These are phyloP conservation scores for Myiopsitta monachus DNA, from an alignment of 2,113 vertebrate genomes.

Conservation along the genomic window DNA sequence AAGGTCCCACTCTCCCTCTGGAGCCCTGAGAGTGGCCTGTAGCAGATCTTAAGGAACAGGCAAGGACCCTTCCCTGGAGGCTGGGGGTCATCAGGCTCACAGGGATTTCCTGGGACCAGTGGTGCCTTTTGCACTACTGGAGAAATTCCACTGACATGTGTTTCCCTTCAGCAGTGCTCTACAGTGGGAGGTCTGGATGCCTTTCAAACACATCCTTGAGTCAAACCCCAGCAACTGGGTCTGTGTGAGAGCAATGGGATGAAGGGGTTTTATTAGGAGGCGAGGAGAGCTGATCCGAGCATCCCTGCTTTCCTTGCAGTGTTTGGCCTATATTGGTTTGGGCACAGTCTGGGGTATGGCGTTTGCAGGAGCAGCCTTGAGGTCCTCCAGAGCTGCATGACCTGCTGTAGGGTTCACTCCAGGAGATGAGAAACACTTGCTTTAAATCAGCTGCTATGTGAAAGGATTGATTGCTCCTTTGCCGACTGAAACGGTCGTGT, in stretches of 20 bases:
- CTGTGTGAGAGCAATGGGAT: not conserved
- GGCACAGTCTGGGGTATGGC: not conserved
- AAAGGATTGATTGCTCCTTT: not conserved
- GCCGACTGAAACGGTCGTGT: not conserved
- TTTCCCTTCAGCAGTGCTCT: not conserved
- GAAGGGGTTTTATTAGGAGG: not conserved
- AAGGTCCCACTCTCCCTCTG: not conserved
- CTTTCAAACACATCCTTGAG: not conserved
- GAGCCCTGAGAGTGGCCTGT: not conserved
- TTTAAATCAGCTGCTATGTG: not conserved
- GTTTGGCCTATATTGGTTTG: not conserved
- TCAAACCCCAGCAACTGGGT: not conserved
- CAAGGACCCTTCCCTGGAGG: not conserved
- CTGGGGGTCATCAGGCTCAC: not conserved
- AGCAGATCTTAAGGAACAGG: not conserved
- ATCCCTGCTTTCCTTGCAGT: not conserved
- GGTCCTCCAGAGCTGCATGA: not conserved
- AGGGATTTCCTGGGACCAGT: not conserved
- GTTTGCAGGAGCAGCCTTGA: not conserved
- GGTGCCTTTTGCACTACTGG: not conserved
- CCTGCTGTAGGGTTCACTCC: not conserved
- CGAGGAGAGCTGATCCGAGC: not conserved
- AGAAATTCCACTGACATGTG: slow-evolving; percentile 11
- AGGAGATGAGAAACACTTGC: slow-evolving; percentile 10
- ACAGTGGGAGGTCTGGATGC: not conserved